A percentile compares a stretch with the other conserved stretches of the same genome.
These are phyloP conservation scores for Heteronetta atricapilla DNA, from an alignment of 2,113 vertebrate species.

Conservation along the genomic window DNA sequence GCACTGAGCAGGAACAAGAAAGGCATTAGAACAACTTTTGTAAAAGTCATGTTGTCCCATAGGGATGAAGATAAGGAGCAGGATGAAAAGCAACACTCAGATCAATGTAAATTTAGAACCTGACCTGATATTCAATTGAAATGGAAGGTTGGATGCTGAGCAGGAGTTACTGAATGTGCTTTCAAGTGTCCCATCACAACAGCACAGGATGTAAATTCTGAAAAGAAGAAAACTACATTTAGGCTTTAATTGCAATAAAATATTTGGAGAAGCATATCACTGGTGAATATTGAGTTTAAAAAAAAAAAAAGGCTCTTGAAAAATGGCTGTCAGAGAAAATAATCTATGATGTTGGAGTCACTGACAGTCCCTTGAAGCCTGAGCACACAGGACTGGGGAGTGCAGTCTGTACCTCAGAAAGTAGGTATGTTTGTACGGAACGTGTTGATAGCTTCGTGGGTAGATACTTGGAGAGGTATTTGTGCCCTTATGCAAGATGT, in stretches of 20 bases:
- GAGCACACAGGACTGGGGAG: not conserved
- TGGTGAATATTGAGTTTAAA: not conserved
- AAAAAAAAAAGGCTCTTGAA: not conserved
- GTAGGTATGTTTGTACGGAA: not conserved
- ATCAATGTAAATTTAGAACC: conserved; percentile 15
- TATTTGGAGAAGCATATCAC: not conserved
- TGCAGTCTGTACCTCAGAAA: not conserved
- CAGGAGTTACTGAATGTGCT: not conserved
- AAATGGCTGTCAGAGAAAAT: not conserved
- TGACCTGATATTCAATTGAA: not conserved
- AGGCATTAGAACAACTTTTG: not conserved
- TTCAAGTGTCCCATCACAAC: not conserved
- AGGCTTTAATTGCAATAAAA: not conserved
- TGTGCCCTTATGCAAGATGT: not conserved
- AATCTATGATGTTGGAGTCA: not conserved
- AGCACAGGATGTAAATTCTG: not conserved
- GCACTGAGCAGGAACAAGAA: not conserved
- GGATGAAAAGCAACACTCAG: not conserved
- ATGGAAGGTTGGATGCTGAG: not conserved
- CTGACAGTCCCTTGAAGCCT: not conserved
- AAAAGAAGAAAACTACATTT: not conserved
- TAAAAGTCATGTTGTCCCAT: not conserved
- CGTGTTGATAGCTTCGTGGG: not conserved
- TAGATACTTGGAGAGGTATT: not conserved
- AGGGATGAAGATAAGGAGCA: not conserved